Percentiles rank a stretch among this genome's conserved stretches.
These are phyloP conservation scores for Polyergus mexicanus DNA, from an alignment of 1,140 invertebrate genomes.

Conservation along the genomic window DNA sequence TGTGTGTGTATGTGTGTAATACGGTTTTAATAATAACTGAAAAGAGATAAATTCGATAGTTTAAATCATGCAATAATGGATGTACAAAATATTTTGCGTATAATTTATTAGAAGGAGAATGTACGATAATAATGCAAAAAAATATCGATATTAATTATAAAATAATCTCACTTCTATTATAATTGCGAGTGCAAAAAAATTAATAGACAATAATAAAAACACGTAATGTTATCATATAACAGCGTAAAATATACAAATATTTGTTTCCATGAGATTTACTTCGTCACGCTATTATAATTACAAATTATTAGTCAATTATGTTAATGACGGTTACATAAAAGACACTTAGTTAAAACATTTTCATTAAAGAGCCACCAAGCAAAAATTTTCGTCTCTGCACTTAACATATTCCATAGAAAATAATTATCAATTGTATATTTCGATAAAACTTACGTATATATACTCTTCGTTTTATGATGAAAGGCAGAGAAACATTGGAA, in stretches of 20 bases:
- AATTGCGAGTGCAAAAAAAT: background rate
- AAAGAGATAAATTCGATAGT: background rate
- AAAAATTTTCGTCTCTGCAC: no score
- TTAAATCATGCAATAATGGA: background rate
- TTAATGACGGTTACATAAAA: background rate
- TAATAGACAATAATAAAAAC: background rate
- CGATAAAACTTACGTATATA: no score
- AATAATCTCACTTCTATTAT: background rate
- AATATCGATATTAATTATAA: background rate
- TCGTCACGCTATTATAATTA: background rate
- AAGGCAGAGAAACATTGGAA: constrained; percentile 1
- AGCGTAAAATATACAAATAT: background rate
- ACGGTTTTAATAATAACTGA: background rate
- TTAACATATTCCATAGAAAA: no score
- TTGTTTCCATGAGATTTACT: background rate
- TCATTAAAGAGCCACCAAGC: no score
- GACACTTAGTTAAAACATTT: no score
- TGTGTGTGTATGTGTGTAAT: no score
- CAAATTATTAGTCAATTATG: background rate
- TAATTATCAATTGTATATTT: no score
- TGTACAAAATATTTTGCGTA: background rate
- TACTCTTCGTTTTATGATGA: no score
- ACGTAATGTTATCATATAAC: background rate
- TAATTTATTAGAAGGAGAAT: background rate
- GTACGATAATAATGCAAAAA: background rate